Evolutionary conservation across 2,797 vertebrate genomes (phyloP), one percentile per base, ranked within the genome.

Genomic region (Pelodytes ibericus): DNA sequence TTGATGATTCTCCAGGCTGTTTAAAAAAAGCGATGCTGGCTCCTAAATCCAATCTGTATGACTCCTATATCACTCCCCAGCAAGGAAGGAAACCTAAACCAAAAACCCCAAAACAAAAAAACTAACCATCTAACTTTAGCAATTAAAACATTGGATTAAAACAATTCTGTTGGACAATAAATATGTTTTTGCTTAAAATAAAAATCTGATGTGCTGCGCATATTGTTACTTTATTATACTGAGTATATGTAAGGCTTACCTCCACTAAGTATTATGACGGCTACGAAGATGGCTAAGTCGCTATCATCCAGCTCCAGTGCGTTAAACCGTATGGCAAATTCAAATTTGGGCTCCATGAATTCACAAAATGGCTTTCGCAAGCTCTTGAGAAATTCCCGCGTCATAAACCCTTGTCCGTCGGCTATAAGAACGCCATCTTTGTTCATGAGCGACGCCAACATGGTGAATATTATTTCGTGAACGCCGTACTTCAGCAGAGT

Each of bases 281-380:
- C 96, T 86, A 99, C 94, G 88, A 99, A 99, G 84, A 99, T 93
- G 0, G 98, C 96, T 91, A 99, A 92, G 90, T 99, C 98, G 3
- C 94, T 96, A 92, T 99, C 98, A 16, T 99, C 96, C 86, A 99
- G 88, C 90, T 98, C 97, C 91, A 99, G 90, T 82, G 84, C 94
- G 90, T 99, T 99, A 91, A 99, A 99, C 89, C 96, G 96, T 84
- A 99, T 94, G 26, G 97, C 96, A 84, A 99, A 99, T 86, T 99
- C 97, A 79, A 99, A 99, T 87, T 99, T 99, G 77, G 97, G 97
- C 79, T 99, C 98, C 96, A 99, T 92, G 94, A 99, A 96, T 86
- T 97, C 94, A 86, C 93, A 86, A 81, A 98, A 99, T 71, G 98
- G 97, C 88, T 96, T 97, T 61, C 97, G 92, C 77, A 99, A 91